phyloP scores from a whole-genome alignment of 2,888 invertebrate genomes.

The Acrobeloides nanus region DNA sequence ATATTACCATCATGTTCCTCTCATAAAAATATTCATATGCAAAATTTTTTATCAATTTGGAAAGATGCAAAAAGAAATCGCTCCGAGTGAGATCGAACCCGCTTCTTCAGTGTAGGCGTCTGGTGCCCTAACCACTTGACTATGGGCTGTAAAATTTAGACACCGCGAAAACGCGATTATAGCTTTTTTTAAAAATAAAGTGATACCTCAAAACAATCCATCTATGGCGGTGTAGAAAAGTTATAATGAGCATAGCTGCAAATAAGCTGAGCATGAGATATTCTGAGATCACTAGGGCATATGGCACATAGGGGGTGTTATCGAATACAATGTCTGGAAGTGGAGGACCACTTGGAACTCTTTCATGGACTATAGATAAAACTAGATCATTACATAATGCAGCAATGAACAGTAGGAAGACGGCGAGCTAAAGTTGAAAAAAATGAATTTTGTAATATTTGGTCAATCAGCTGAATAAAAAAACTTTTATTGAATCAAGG shows the following conservation, averaged over 20 bases:
- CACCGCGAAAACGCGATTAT: too few species aligned
- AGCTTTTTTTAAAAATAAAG: slow-evolving; percentile 1
- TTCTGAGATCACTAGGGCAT: slow-evolving; percentile 77
- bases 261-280: slow-evolving; percentile 76
- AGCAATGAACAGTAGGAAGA: slow-evolving; percentile 39
- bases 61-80: too few species aligned
- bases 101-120: too few species aligned
- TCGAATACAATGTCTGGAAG: slow-evolving; percentile 77
- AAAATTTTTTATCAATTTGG: too few species aligned
- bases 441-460: slow-evolving; percentile 2
- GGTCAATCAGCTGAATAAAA: background rate
- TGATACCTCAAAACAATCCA: slow-evolving; percentile 40
- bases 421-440: slow-evolving; percentile 30
- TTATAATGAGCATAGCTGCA: slow-evolving; percentile 68
- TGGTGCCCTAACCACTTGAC: too few species aligned
- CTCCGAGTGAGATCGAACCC: too few species aligned
- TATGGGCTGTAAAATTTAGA: too few species aligned
- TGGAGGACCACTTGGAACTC: slow-evolving; percentile 72
- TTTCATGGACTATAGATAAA: slow-evolving; percentile 76
- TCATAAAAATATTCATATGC: too few species aligned
- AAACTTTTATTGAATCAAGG: slow-evolving; percentile 4
- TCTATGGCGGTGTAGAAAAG: slow-evolving; percentile 65
- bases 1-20: too few species aligned
- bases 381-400: slow-evolving; percentile 44
- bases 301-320: slow-evolving; percentile 66